Evolutionary conservation across 2,888 invertebrate species (phyloP).

Genomic region (Cataglyphis altisquamis): DNA sequence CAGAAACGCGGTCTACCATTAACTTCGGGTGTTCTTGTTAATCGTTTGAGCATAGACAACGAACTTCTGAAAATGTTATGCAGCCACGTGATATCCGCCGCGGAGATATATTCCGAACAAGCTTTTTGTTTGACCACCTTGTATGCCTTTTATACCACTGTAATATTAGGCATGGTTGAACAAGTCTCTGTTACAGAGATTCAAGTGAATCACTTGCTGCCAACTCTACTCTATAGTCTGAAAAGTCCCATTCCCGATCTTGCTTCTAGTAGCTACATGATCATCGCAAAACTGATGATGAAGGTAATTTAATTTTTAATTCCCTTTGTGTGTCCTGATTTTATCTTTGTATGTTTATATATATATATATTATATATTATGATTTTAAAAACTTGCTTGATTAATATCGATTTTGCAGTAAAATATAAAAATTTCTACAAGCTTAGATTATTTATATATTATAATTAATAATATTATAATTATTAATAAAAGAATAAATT

Average conservation of each 20-base stretch:
- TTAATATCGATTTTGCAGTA: not conserved
- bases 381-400: not conserved
- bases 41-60: constrained; percentile 90
- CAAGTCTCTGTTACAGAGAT: constrained; percentile 88
- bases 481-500: not conserved
- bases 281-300: constrained; percentile 90
- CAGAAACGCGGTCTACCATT: constrained; percentile 92
- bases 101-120: constrained; percentile 88
- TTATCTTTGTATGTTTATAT: not conserved
- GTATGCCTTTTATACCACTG: constrained; percentile 93
- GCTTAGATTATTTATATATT: not conserved
- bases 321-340: not conserved
- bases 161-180: constrained; percentile 91
- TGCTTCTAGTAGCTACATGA: constrained; percentile 91
- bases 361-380: too few relatives aligned
- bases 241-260: constrained; percentile 90
- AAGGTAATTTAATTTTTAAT: constrained; percentile 86
- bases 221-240: constrained; percentile 91
- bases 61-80: constrained; percentile 90
- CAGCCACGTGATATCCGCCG: constrained; percentile 87
- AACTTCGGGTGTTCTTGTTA: constrained; percentile 91
- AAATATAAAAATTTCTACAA: not conserved
- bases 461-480: not conserved
- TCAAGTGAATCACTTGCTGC: constrained; percentile 90
- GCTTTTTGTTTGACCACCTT: constrained; percentile 90